Conservation (phyloP, 2,797 vertebrate genomes). For the Ateles fusciceps region DNA sequence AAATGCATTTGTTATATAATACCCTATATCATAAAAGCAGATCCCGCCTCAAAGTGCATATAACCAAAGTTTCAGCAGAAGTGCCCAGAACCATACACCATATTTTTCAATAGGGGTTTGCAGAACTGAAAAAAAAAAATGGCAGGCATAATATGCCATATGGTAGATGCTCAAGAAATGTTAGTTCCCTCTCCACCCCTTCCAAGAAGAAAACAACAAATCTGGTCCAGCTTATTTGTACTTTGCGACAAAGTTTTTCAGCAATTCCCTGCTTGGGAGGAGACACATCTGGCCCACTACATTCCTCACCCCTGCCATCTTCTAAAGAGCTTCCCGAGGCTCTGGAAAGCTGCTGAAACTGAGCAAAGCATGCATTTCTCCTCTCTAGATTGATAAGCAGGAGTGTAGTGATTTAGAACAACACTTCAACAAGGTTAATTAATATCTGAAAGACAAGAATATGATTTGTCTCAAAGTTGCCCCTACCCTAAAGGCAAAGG, state of each 20-base stretch:
- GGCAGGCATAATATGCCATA: background rate
- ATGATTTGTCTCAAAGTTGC: background rate
- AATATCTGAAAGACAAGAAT: background rate
- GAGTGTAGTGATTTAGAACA: conserved; percentile 13
- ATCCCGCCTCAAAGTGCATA: background rate
- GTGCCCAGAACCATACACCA: background rate
- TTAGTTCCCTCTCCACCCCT: background rate
- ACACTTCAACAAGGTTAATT: background rate
- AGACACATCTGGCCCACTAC: background rate
- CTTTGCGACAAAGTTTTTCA: background rate
- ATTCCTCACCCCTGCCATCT: background rate
- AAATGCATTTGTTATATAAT: background rate
- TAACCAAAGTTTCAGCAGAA: background rate
- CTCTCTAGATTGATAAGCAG: conserved; percentile 1
- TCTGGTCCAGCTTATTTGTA: background rate
- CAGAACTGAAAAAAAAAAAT: background rate
- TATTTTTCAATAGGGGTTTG: background rate
- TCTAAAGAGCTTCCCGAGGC: background rate
- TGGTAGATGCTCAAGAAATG: background rate
- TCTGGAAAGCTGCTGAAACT: background rate
- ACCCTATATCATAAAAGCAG: background rate
- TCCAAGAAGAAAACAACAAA: background rate
- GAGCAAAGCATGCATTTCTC: background rate
- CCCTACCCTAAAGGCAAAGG: background rate
- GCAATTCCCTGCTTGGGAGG: background rate